Base-by-base conservation (phyloP, 2,113 vertebrate species). In the Phalacrocorax aristotelis region DNA sequence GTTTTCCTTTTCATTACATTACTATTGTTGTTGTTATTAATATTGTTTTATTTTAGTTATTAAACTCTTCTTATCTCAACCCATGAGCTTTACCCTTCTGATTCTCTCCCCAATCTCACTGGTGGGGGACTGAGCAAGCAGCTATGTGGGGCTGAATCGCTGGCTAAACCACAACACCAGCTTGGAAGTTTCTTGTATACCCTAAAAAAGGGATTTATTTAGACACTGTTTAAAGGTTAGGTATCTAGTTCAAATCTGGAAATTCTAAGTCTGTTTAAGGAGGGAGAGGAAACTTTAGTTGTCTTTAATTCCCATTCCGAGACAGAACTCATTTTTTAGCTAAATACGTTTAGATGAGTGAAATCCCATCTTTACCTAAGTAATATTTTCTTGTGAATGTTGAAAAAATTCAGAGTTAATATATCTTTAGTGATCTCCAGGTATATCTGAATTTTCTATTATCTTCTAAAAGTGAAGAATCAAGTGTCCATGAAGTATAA, bases 401-500 rank as follows among this genome's bases (percentile, higher is more conserved):
- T 82, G 36, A 92, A 94, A 87, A 87, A 92, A 75, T 7, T 58
- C 12, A 38, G 82, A 93, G 19, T 34, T 80, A 86, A 88, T 95
- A 46, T 22, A 52, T 6, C 8, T 34, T 61, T 18, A 92, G n/a
- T 38, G 19, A 32, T 80, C 62, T 88, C 13, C 58, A 85, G 27
- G 18, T 88, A 49, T 76, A 83, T 90, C 69, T 93, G 49, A 90
- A 72, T 71, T 92, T 88, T 92, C 44, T 72, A 10, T 86, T 92
- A 15, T 54, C 36, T 86, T 95, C 46, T 72, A 80, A 92, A 80
- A 54, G 40, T 90, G 83, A 95, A 81, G n/a, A 95, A 89, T 92
- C 88, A 90, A 93, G 51, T 62, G 55, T 32, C 58, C 51, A n/a
- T 91, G 60, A 91, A 81, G 69, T 66, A 66, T 58, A 86, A 74